Evolutionary conservation across 2,888 invertebrate species (phyloP).

Genomic region (Cryptocheilus praepositus): DNA sequence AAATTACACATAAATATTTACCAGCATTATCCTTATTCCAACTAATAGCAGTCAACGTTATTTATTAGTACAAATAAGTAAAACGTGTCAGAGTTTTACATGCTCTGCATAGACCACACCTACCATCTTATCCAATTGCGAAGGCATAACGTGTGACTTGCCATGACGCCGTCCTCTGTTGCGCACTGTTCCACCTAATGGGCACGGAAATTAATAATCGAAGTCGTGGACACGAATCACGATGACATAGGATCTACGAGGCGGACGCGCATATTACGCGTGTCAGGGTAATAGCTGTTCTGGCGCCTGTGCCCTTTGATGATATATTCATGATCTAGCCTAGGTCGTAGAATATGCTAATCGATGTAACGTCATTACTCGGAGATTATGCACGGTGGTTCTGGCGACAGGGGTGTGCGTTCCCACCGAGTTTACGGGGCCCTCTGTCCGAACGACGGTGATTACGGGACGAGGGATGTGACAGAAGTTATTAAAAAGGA

Average conservation of each 20-base stretch:
- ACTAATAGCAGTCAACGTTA: too few species aligned
- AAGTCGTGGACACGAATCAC: slow-evolving; percentile 24
- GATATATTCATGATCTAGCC: slow-evolving; percentile 68
- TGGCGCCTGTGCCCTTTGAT: slow-evolving; percentile 38
- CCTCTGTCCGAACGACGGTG: slow-evolving; percentile 11
- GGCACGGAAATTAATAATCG: slow-evolving; percentile 54
- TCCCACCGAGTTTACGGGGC: slow-evolving; percentile 59
- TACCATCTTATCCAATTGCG: too few species aligned
- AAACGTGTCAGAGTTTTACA: too few species aligned
- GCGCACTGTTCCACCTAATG: slow-evolving; percentile 28
- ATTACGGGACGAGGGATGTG: slow-evolving; percentile 60
- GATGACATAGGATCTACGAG: slow-evolving; percentile 36
- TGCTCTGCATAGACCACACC: too few species aligned
- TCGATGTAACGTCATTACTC: slow-evolving; percentile 68
- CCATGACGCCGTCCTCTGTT: background rate
- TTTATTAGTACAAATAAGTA: too few species aligned
- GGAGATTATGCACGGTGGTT: slow-evolving; percentile 71
- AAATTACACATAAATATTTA: too few species aligned
- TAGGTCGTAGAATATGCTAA: slow-evolving; percentile 65
- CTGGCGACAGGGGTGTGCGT: slow-evolving; percentile 56
- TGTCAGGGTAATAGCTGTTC: slow-evolving; percentile 37
- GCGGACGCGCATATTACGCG: slow-evolving; percentile 47
- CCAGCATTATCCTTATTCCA: too few species aligned
- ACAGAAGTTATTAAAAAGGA: slow-evolving; percentile 65
- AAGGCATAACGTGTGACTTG: too few species aligned